Evolutionary conservation across 1,140 invertebrate species (phyloP).

Genomic region (Solenopsis fugax): DNA sequence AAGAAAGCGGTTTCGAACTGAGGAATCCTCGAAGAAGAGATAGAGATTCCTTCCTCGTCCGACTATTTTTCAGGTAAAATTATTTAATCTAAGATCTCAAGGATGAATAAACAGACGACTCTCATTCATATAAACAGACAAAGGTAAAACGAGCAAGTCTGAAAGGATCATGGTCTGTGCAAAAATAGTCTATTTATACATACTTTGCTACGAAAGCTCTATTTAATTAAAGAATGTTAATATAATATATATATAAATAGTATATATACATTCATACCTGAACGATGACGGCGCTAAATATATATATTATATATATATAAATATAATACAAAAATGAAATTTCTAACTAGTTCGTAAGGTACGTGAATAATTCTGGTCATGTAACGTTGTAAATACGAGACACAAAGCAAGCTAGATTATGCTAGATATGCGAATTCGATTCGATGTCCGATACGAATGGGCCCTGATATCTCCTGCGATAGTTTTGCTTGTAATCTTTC

Average conservation of each 20-base stretch:
- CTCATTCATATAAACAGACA: constrained; percentile 30
- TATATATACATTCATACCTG: constrained; percentile 64
- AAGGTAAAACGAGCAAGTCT: constrained; percentile 57
- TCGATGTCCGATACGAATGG: constrained; percentile 57
- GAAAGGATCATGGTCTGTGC: constrained; percentile 71
- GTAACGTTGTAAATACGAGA: constrained; percentile 81
- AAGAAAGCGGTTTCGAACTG: constrained; percentile 66
- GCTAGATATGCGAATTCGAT: constrained; percentile 59
- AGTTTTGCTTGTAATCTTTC: constrained; percentile 25
- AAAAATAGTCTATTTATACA: constrained; percentile 82
- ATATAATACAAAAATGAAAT: constrained; percentile 75
- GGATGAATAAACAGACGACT: constrained; percentile 46
- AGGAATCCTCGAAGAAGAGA: constrained; percentile 55
- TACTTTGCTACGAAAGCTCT: constrained; percentile 80
- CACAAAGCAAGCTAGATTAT: constrained; percentile 60
- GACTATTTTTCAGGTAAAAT: constrained; percentile 75
- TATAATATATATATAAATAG: constrained; percentile 77
- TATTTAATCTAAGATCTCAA: constrained; percentile 73
- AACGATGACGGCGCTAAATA: constrained; percentile 77
- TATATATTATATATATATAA: constrained; percentile 62
- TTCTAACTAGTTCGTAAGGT: constrained; percentile 81
- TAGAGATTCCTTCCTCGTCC: constrained; percentile 69
- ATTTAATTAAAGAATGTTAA: constrained; percentile 82
- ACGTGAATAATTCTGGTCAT: constrained; percentile 85
- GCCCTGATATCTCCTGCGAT: constrained; percentile 62